Base-by-base conservation (phyloP, 2,888 invertebrate genomes). In the Geophilus truncorum region DNA sequence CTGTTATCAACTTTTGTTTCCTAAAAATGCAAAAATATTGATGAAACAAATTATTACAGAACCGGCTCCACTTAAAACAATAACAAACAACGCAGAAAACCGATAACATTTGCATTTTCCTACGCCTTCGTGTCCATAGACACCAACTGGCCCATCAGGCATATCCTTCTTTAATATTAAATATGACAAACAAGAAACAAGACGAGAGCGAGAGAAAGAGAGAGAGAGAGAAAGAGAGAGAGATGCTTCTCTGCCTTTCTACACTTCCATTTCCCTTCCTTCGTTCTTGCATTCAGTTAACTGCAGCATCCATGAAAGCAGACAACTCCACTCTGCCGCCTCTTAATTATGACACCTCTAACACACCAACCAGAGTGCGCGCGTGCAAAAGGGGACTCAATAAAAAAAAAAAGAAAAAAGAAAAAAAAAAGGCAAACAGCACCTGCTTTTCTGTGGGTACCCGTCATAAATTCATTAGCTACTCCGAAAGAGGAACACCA, bases 341-440 rank as follows among this genome's bases (percentile, higher is more conserved):
- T 62, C 62, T 62, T 62, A 62, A 62, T 62, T 62, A 62, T 62
- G 62, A 62, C 62, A 62, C 62, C 62, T 62, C 62, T 62, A 62
- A 62, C 62, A 62, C 28, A 21, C 62, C 62, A 62, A 62, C 62
- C 62, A 62, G 28, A 62, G 62, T 62, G 62, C 62, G 62, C 62
- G 62, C 62, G 62, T 62, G 62, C 62, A 28, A 62, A 62, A 62
- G 62, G 62, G 62, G 62, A 62, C 62, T 62, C 62, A 62, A 62
- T 62, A 62, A 62, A 62, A 62, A 62, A 28, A 25, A 21, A 57
- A 57, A 57, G 10, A 21, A 57, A 57, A 57, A 62, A 45, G 15
- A 45, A 12, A 18, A 45, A 45, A 45, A 45, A 45, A 45, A 12
- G 18, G 25, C 62, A 62, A 62, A 62, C 62, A 62, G 62, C 62